Evolutionary conservation across 2,113 vertebrate species (phyloP), one percentile per base, ranked within the genome.

Genomic region (Cyphomyrus plagiostoma): DNA sequence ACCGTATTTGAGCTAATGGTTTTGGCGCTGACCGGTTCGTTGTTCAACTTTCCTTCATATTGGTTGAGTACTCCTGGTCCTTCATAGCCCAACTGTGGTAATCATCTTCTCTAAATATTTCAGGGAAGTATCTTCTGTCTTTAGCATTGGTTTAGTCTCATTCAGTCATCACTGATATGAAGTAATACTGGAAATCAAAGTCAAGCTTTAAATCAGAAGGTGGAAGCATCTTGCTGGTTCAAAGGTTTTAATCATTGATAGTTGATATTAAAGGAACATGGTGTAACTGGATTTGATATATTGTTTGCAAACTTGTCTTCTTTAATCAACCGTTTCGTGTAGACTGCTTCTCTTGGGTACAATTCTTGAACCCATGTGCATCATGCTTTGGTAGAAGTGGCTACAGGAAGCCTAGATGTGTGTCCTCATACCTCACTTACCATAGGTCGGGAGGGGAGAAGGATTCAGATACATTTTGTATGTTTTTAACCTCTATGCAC

Each of bases 21-120:
- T 39, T 86, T 89, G 70, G 48, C 88, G 4, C 66, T n/a, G 58
- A 70, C 48, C 52, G 62, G 13, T 89, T 80, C 88, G 17, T 83
- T 50, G 15, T 49, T 49, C 23, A 86, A 86, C 83, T 86, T 85
- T 86, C 23, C 83, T 86, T 49, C 48, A 86, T 42, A 42, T 80
- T 80, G 74, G 74, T 80, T 80, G 82, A 84, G 85, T 87, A 9
- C 85, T 56, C 48, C n/a, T 87, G 23, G 13, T 53, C 45, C 85
- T 26, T 87, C 50, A 26, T 53, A 87, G 50, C 19, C 30, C 50
- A 35, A 21, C n/a, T 3, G n/a, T 53, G 85, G 15, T 87, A 48
- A 53, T 15, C 26, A 21, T 50, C 26, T 50, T 50, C 48, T 87
- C 13, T 45, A 52, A 53, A 19, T 87, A 30, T 53, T 30, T 87